Percentiles rank a stretch among this genome's conserved stretches.
Conservation (phyloP, 2,888 invertebrate species). For the Antheraea yamamai region DNA sequence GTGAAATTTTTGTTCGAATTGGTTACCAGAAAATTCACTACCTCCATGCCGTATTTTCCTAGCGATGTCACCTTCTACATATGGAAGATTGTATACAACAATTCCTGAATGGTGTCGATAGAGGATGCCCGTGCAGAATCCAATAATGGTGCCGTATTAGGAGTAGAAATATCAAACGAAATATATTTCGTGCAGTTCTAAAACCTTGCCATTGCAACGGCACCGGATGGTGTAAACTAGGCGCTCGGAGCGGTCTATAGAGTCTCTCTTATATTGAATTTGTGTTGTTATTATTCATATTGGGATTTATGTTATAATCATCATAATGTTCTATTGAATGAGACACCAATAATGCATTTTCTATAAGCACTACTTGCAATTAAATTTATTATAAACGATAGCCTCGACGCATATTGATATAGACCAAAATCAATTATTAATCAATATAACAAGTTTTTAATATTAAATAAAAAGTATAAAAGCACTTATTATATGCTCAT, state of each 20-base stretch:
- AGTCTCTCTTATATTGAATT: not conserved
- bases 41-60: not conserved
- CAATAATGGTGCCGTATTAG: slow-evolving; percentile 47
- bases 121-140: slow-evolving; percentile 20
- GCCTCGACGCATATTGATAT: too few relatives aligned
- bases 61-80: not conserved
- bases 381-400: not conserved
- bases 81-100: not conserved
- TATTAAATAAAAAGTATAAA: too few relatives aligned
- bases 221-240: slow-evolving; percentile 20
- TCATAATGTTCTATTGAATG: not conserved
- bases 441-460: too few relatives aligned
- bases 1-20: not conserved
- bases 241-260: not conserved
- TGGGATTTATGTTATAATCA: not conserved
- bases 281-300: not conserved
- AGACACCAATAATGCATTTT: not conserved
- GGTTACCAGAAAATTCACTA: not conserved
- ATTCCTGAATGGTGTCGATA: slow-evolving; percentile 1
- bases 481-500: too few relatives aligned
- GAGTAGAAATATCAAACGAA: slow-evolving; percentile 43
- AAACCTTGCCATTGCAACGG: slow-evolving; percentile 31
- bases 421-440: too few relatives aligned
- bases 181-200: slow-evolving; percentile 41
- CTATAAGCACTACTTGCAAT: not conserved